phyloP scores from a whole-genome alignment of 2,113 vertebrate species.

The Apaloderma vittatum region DNA sequence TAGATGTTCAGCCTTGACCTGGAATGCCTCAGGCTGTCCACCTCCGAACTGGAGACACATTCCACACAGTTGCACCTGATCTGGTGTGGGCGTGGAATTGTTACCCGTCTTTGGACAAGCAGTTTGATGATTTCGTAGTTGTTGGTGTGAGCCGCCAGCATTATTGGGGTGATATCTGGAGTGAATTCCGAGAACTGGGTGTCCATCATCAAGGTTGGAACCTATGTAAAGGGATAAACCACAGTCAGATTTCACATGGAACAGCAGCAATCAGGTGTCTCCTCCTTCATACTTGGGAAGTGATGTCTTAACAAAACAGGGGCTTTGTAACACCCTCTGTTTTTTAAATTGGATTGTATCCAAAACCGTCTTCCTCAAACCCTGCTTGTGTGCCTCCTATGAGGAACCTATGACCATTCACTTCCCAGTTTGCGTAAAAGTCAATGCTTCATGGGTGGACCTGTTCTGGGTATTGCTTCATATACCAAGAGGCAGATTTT shows the following conservation, averaged over 20 bases:
- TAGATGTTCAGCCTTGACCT: constrained; percentile 96
- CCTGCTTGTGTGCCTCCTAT: background rate
- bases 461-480: background rate
- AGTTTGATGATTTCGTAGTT: constrained; percentile 99
- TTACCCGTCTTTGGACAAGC: constrained; percentile 93
- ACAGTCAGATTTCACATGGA: background rate
- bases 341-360: background rate
- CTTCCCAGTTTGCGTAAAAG: background rate
- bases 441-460: background rate
- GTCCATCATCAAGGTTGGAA: constrained; percentile 95
- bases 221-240: constrained; percentile 75
- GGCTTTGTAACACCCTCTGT: background rate
- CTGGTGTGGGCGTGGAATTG: constrained; percentile 95
- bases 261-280: background rate
- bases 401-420: background rate
- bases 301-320: background rate
- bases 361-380: background rate
- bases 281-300: background rate
- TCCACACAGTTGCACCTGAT: constrained; percentile 97
- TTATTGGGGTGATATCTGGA: constrained; percentile 97
- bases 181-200: constrained; percentile 98
- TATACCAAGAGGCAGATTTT: background rate
- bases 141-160: constrained; percentile 98
- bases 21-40: constrained; percentile 95
- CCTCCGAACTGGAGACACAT: constrained; percentile 96